Evolutionary conservation across 2,888 invertebrate genomes (phyloP), one percentile per base, ranked within the genome.

Genomic region (Lapara coniferarum): DNA sequence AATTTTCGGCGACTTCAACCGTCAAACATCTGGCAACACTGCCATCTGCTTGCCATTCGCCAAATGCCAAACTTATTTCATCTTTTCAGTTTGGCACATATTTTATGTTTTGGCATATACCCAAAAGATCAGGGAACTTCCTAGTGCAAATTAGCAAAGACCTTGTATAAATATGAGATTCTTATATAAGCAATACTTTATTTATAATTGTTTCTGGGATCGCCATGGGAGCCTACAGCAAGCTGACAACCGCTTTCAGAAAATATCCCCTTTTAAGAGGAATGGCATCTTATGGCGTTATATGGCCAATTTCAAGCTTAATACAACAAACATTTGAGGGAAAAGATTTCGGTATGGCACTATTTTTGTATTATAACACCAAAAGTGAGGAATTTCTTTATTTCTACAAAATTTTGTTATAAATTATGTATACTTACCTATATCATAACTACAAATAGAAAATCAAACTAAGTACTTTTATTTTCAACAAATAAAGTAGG

Each of bases 221-320:
- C 57, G 57, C 37, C 25, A 69, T 69, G 69, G 69, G 66, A 16
- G 69, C 52, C 44, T 69, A 86, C 70, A 92, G 89, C 75, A 92
- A 87, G 81, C 71, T 87, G 69, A 76, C 76, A 66, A 83, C 85
- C 69, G 79, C 82, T 66, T 88, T 89, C 70, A 88, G 77, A 76
- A 92, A 90, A 89, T 86, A 92, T 91, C 87, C 91, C 89, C 78
- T 93, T 30, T 73, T 92, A 58, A 81, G 93, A 72, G 97, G 97
- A 73, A 96, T 97, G 96, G 89, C 95, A 70, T 95, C 96, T 0
- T 97, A 97, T 82, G 95, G 95, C 71, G 83, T 96, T 51, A 95
- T 96, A 77, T 97, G 96, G 97, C 97, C 97, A 53, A 89, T 95
- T 13, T 96, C 97, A 73, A 96, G 96, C 87, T 85, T 97, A 66